A percentile compares a stretch with the other conserved stretches of the same genome.
These are phyloP conservation scores for Erithacus rubecula DNA, from an alignment of 2,797 vertebrate species.

Conservation along the genomic window DNA sequence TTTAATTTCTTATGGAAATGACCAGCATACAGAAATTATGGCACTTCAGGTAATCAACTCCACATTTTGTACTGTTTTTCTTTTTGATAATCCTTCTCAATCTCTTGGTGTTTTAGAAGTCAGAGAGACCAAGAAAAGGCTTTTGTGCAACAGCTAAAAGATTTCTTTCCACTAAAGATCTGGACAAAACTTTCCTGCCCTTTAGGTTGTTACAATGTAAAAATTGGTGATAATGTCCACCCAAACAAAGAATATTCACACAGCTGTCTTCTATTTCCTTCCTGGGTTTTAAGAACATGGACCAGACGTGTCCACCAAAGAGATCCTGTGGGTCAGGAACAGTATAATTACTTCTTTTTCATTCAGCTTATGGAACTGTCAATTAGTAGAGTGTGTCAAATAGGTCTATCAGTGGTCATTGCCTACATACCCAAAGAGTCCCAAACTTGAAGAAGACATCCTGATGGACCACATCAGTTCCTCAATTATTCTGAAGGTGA, in stretches of 20 bases:
- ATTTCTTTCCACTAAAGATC: not conserved
- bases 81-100: not conserved
- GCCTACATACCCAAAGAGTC: slow-evolving; percentile 83
- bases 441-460: slow-evolving; percentile 88
- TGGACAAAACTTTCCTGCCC: not conserved
- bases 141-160: not conserved
- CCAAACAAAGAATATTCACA: slow-evolving; percentile 57
- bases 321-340: slow-evolving; percentile 76
- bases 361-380: slow-evolving; percentile 79
- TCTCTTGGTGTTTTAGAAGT: not conserved
- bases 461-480: slow-evolving; percentile 77
- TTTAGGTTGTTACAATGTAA: not conserved
- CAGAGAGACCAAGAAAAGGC: not conserved
- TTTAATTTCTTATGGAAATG: not conserved
- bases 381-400: slow-evolving; percentile 81
- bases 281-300: slow-evolving; percentile 83
- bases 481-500: slow-evolving; percentile 60
- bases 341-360: slow-evolving; percentile 52
- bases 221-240: not conserved
- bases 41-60: not conserved
- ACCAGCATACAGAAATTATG: not conserved
- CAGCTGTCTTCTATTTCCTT: slow-evolving; percentile 74
- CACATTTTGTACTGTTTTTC: not conserved
- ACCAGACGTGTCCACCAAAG: slow-evolving; percentile 84
- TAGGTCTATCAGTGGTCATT: slow-evolving; percentile 79